Conservation (phyloP, 1,140 invertebrate genomes). For the Drosophila suzukii region DNA sequence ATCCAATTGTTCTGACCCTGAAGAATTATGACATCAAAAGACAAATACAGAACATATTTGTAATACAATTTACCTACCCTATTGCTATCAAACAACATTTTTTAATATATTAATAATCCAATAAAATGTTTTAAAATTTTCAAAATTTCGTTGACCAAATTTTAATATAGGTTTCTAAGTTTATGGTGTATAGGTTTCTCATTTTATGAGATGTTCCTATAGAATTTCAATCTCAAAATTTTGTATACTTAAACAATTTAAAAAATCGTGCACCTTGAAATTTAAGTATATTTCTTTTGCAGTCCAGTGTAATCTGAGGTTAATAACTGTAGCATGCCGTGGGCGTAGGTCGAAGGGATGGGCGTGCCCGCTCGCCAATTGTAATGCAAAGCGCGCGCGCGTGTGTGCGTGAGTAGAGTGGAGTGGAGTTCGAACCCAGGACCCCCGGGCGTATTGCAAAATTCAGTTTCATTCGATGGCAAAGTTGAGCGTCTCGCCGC, state of each 20-base stretch:
- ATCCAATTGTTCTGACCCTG: background rate
- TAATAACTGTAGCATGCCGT: slow-evolving; percentile 71
- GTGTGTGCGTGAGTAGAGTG: slow-evolving; percentile 21
- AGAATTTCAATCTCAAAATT: too few relatives aligned
- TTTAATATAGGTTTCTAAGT: too few relatives aligned
- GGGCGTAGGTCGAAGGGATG: slow-evolving; percentile 44
- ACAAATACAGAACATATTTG: too few relatives aligned
- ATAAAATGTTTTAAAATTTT: too few relatives aligned
- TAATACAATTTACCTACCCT: too few relatives aligned
- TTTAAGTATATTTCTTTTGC: background rate
- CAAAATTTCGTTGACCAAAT: too few relatives aligned
- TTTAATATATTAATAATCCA: too few relatives aligned
- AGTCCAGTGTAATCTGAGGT: slow-evolving; percentile 61
- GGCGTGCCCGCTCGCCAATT: slow-evolving; percentile 50
- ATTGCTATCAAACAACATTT: too few relatives aligned
- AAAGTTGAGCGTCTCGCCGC: slow-evolving; percentile 50
- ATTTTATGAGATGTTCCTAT: too few relatives aligned
- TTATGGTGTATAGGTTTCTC: too few relatives aligned
- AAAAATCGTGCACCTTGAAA: background rate
- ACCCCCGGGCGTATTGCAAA: slow-evolving; percentile 68
- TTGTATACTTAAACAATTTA: background rate
- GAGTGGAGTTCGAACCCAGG: slow-evolving; percentile 25
- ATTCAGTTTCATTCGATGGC: slow-evolving; percentile 69
- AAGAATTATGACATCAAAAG: too few relatives aligned
- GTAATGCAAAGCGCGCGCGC: slow-evolving; percentile 71